Base-by-base conservation (phyloP, 2,797 vertebrate genomes). In the Gastrophryne carolinensis region DNA sequence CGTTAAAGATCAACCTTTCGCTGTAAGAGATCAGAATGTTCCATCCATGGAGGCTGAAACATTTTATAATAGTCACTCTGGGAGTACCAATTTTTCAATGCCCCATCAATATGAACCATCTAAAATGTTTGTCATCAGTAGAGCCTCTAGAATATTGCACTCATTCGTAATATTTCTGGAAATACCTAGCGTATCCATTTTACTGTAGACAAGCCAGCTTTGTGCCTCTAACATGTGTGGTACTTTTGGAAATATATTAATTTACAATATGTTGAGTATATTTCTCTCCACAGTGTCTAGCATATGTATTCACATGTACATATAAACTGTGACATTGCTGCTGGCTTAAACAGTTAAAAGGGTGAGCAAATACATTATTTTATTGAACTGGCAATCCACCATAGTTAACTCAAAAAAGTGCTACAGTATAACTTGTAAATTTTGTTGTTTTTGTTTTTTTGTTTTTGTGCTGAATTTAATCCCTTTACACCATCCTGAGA, bases 111-210 rank as follows among this genome's bases (percentile, higher is more conserved):
- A 26, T 8, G 15, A 24, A 27, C 23, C 13, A 53, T 23, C 2
- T 17, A 11, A 54, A 15, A 37, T 29, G 32, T 29, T 4, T 29
- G 10, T 12, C 26, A n/a, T 67, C 64, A 27, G 21, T 39, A 17
- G 15, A 26, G 41, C 21, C n/a, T 29, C 30, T 52, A 10, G 41
- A 62, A 62, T 50, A 72, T 61, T 5, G 49, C 54, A 61, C 30
- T 58, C 44, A 60, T 50, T 41, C 56, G 35, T 32, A 50, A 47
- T 54, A 68, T 61, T 72, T 57, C 56, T 52, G 69, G 68, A 54
- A 24, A 50, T 13, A 47, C 7, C 19, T 24, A 19, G 29, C 13
- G 61, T 50, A 19, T 37, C 4, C 24, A 19, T 52, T 61, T 62
- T 21, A 19, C 44, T 19, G 50, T 11, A 35, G 34, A 50, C 57